Percentiles rank a stretch among this genome's conserved stretches.
Conservation (phyloP, 2,888 invertebrate genomes). For the Augiades crinisus region DNA sequence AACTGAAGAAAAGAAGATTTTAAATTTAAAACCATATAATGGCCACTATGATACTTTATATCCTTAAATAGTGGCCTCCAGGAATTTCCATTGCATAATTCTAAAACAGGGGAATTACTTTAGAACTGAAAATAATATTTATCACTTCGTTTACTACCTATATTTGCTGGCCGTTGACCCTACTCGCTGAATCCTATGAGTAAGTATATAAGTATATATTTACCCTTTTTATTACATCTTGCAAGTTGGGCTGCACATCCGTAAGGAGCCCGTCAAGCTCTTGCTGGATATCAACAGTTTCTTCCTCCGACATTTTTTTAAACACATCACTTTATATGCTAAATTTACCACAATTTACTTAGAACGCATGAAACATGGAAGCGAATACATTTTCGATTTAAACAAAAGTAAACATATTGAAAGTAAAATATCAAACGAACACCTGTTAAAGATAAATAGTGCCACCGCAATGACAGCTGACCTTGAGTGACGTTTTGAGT, state of each 20-base stretch:
- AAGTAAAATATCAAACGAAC: background rate
- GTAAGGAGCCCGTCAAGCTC: conserved; percentile 73
- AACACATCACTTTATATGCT: conserved; percentile 42
- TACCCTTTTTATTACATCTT: conserved; percentile 83
- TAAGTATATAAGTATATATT: conserved; percentile 46
- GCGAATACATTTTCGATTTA: no score
- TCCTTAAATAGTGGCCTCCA: no score
- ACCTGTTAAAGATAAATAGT: background rate
- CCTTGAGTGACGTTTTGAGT: background rate
- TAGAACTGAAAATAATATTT: no score
- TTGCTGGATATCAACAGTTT: conserved; percentile 66
- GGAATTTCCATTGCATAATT: no score
- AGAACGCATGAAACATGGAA: background rate
- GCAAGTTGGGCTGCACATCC: conserved; percentile 77
- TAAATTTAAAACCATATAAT: no score
- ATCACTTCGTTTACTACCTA: no score
- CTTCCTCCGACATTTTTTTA: conserved; percentile 61
- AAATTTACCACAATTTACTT: conserved; percentile 25
- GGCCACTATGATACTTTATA: no score
- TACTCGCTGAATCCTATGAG: no score
- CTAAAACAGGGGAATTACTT: no score
- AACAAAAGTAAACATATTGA: conserved; percentile 18
- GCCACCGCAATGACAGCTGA: background rate
- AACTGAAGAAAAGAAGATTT: no score
- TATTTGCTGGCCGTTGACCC: no score